phyloP scores from a whole-genome alignment of 92 coral and sea anemone species.

The Virgularia gustaviana region DNA sequence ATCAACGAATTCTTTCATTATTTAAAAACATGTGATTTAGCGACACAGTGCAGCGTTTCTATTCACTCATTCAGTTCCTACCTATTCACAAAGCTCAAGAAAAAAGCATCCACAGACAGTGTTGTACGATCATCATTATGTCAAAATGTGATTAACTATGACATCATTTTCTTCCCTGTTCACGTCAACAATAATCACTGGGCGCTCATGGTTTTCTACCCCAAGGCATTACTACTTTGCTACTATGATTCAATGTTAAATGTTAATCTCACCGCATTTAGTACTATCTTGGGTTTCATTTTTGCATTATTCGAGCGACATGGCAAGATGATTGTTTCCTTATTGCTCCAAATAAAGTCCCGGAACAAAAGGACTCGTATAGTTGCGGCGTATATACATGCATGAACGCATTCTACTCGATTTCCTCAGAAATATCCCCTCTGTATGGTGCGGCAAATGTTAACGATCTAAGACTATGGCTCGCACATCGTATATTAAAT shows the following conservation, averaged over 20 bases:
- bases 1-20: background rate
- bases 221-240: slow-evolving; percentile 1
- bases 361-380: slow-evolving; percentile 12
- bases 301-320: background rate
- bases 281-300: background rate
- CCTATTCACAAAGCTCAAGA: background rate
- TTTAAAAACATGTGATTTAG: background rate
- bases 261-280: background rate
- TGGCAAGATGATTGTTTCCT: background rate
- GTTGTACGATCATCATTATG: background rate
- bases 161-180: slow-evolving; percentile 21
- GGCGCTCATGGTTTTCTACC: slow-evolving; percentile 25
- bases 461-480: background rate
- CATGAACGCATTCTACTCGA: slow-evolving; percentile 30
- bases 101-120: background rate
- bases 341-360: background rate
- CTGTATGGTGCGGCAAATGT: background rate
- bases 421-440: background rate
- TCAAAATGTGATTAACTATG: background rate
- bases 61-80: background rate
- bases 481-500: background rate
- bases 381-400: slow-evolving; percentile 35
- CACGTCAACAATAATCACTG: slow-evolving; percentile 25
- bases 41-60: background rate
- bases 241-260: slow-evolving; percentile 18